Base-by-base conservation (phyloP, 2,888 invertebrate species). In the Xanthia togata region DNA sequence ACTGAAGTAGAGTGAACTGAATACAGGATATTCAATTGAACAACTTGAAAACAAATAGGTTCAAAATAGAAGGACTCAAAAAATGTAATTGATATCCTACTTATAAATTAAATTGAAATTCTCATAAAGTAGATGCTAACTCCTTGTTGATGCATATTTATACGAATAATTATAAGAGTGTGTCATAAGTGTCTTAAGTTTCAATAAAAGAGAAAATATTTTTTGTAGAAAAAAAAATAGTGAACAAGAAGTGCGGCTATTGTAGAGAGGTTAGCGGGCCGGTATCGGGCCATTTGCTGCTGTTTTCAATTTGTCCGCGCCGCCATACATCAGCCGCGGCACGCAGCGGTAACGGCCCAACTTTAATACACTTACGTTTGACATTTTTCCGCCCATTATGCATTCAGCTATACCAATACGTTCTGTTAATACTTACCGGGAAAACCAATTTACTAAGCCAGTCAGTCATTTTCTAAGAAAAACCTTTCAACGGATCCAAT, bases 361-460 rank as follows among this genome's bases (percentile, higher is more conserved):
- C 93, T 94, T 93, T 95, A 96, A 95, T 95, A 95, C 94, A 94
- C 95, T 95, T 94, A 95, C 93, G 91, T 88, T 89, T 94, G 95
- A 95, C 95, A 94, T 95, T 95, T 95, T 95, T 93, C 93, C 95
- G 90, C 89, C 92, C 92, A 95, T 95, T 95, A 94, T 94, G 93
- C 94, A 95, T 95, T 95, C 93, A 90, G 90, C 89, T 93, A 91
- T 93, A 92, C 92, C 94, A 91, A 94, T 93, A 91, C 90, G 90
- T 92, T 92, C 91, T 88, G 91, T 92, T 91, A 93, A 92, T 93
- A 94, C 84, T 81, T 89, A 87, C 92, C 83, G 85, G 90, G 93
- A 93, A 93, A 92, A 90, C 88, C 90, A 85, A 91, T 92, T 90
- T 89, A 87, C 79, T 78, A 83, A 74, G 73, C 83, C 81, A 50